These are phyloP conservation scores for Polypedilum vanderplanki DNA, from an alignment of 1,140 invertebrate species.

Conservation along the genomic window DNA sequence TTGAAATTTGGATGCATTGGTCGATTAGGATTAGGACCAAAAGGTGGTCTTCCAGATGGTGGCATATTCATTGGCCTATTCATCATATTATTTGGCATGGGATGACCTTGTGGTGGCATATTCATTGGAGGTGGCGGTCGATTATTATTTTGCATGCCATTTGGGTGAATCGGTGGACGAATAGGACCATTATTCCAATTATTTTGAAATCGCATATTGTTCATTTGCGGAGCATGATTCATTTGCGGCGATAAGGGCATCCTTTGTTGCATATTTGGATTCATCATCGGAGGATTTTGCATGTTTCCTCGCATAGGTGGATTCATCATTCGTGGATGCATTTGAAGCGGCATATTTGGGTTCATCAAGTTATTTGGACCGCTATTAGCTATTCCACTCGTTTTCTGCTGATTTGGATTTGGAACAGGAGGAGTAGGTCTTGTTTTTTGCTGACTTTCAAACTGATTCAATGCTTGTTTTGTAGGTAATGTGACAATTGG, in stretches of 20 bases:
- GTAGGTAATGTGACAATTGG: slow-evolving; percentile 92
- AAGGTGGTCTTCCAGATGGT: slow-evolving; percentile 32
- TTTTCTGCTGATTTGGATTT: slow-evolving; percentile 44
- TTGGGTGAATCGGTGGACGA: slow-evolving; percentile 44
- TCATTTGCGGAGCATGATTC: slow-evolving; percentile 41
- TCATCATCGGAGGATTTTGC: slow-evolving; percentile 40
- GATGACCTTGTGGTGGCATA: not conserved
- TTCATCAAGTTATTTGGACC: slow-evolving; percentile 59
- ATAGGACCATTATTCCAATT: slow-evolving; percentile 39
- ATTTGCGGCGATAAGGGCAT: slow-evolving; percentile 40
- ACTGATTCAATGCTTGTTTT: slow-evolving; percentile 73
- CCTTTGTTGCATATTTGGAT: slow-evolving; percentile 41
- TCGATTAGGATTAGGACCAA: slow-evolving; percentile 40
- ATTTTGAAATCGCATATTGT: slow-evolving; percentile 32
- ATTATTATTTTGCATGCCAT: slow-evolving; percentile 39
- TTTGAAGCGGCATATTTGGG: slow-evolving; percentile 41
- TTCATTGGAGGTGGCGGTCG: slow-evolving; percentile 22
- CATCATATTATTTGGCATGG: not conserved
- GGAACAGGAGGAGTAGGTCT: slow-evolving; percentile 67
- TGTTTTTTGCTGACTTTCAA: slow-evolving; percentile 87
- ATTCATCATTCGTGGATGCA: slow-evolving; percentile 39
- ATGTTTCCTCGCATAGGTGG: not conserved
- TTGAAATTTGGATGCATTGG: not conserved
- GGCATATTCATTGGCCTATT: not conserved
- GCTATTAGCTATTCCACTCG: slow-evolving; percentile 49